Base-by-base conservation (phyloP, 2,888 invertebrate genomes). In the Eristalis arbustorum region DNA sequence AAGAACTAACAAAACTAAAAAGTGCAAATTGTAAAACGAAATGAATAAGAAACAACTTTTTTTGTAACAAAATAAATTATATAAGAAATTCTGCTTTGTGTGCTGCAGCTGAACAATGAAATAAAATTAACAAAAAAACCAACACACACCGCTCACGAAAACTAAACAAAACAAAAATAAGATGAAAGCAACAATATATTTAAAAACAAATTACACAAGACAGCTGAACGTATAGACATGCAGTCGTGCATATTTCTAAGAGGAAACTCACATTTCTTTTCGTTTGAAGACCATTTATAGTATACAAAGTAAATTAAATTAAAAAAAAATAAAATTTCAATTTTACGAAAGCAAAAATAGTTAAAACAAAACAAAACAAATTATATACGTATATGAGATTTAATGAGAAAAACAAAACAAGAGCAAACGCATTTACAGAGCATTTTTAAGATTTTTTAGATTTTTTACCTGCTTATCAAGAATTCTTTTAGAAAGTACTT, bases 1-100 rank as follows among this genome's bases (percentile, higher is more conserved):
- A 75, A 77, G 18, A 66, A 73, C 75, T 79, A 75, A 83, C 75
- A 87, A 59, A 78, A 83, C 78, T 87, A 59, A 78, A 82, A 83
- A 87, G 87, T 87, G 83, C 87, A 87, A 87, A 87, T 83, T 79
- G 79, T 87, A 62, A 79, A 83, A 79, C 69, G 73, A 78, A 83
- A 49, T 69, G 49, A 59, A 72, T 37, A 69, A 59, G 6, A 61
- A 79, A 42, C 34, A 34, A 42, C 37, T 64, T 10, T 40, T 75
- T 59, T 63, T 34, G 59, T 49, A 18, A 61, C 28, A 6, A 40
- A 31, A n/a, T 25, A 25, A 18, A 67, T 64, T 56, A 71, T 37
- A 23, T 49, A 57, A 63, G 0, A 42, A 75, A 84, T 56, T 85
- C 76, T 71, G 85, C 85, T 85, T 82, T 64, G 72, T 77, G 64